phyloP scores from a whole-genome alignment of 1,140 invertebrate genomes.

The Caerostris extrusa region DNA sequence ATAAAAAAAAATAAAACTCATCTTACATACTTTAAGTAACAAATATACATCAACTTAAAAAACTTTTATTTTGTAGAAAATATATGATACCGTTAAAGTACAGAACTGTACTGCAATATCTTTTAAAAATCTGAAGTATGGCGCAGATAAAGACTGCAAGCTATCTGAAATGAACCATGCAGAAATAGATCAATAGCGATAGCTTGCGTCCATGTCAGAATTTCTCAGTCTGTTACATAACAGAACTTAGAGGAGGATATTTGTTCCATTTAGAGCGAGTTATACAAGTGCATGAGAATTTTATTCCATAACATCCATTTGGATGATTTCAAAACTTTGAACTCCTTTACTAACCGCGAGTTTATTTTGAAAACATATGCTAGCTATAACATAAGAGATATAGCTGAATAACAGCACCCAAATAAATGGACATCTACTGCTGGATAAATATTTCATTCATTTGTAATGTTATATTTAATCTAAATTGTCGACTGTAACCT shows the following conservation, averaged over 20 bases:
- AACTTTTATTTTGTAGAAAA: too few relatives aligned
- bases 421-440: neutral
- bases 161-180: too few relatives aligned
- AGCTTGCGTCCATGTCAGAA: neutral
- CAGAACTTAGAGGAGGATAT: neutral
- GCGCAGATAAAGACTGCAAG: too few relatives aligned
- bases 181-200: neutral
- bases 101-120: too few relatives aligned
- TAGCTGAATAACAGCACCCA: neutral
- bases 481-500: too few relatives aligned
- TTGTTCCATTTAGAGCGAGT: neutral
- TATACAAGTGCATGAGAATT: neutral
- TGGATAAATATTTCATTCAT: too few relatives aligned
- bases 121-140: too few relatives aligned
- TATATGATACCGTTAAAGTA: too few relatives aligned
- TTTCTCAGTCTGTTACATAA: neutral
- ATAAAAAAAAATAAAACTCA: too few relatives aligned
- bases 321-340: constrained; percentile 28
- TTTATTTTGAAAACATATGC: neutral
- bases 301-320: neutral
- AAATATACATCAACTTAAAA: too few relatives aligned
- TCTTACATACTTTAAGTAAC: too few relatives aligned
- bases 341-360: neutral
- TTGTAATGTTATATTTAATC: too few relatives aligned
- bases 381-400: neutral